Evolutionary conservation across 2,113 vertebrate genomes (phyloP), one percentile per base, ranked within the genome.

Genomic region (Sakesphorus luctuosus): DNA sequence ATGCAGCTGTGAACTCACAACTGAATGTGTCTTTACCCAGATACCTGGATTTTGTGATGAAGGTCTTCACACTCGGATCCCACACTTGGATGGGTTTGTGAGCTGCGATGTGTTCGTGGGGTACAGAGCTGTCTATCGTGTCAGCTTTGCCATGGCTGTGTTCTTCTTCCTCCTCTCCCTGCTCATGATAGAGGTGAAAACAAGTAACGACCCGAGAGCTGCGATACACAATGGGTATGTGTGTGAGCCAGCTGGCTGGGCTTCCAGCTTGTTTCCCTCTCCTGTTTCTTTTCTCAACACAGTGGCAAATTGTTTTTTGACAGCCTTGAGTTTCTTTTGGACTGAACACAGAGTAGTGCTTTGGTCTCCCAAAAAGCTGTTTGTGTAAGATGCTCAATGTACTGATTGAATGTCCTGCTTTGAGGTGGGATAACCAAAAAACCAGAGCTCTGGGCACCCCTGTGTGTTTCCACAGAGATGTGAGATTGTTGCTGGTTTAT

Each of bases 31-130:
- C 28, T 96, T 33, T 73, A 84, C 81, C 56, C 86, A 99, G 99
- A 98, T 99, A 38, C 99, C 99, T 50, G 99, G 99, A 38, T 99
- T 99, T 94, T 99, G 99, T 97, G 98, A 99, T 16, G 98, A 98
- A 1, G 98, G 98, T 12, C 97, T 98, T 25, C 97, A 97, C 63
- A 97, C 98, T 11, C 96, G 68, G 14, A 20, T 98, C 53, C 93
- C 95, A 0, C 97, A 97, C 38, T 5, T 97, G 44, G 95, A 98
- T 29, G 98, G 94, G 6, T 94, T 97, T 55, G 93, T 98, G 84
- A 97, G 98, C 88, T 99, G 99, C 49, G 97, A 99, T 21, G 98
- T 98, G 61, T 98, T 99, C 56, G 98, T 99, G 43, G 99, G 99
- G 16, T 99, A 98, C 96, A 98, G 99, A 95, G 99, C 99, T 15